Base-by-base conservation (phyloP, 2,888 invertebrate species). In the Tineola bisselliella region DNA sequence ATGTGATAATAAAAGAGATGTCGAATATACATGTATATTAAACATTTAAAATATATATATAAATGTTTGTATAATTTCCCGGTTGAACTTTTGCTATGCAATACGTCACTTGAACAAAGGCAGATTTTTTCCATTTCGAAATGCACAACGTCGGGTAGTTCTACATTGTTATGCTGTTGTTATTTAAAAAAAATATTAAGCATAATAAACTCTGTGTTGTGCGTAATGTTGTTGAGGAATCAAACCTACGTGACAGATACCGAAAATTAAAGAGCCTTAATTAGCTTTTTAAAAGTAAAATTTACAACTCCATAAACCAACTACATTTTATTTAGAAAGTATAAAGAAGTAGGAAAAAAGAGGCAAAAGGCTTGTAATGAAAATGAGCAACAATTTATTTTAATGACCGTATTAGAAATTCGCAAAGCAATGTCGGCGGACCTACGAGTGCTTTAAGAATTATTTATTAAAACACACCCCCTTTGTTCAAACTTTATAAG, bases 341-440 rank as follows among this genome's bases (percentile, higher is more conserved):
- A 15, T 13, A 48, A 13, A 5, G 15, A 17, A 17, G n/a, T 13
- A 17, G 17, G 15, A 48, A 13, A 48, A 48, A 48, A 3, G 13
- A 43, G 8, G 48, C 5, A n/a, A 10, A 48, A 48, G 48, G 48
- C 17, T 15, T 48, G 48, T 48, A 48, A 48, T 48, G 6, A 48
- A 48, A 48, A 48, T 15, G 43, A 15, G n/a, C 17, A 48, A 48
- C 48, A 15, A 48, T 48, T 48, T 48, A 48, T 15, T 48, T 48
- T 48, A 48, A 48, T 48, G 48, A 17, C 48, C 48, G 15, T 48
- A 48, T 48, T 48, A 15, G 15, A 48, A 48, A 48, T 48, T 48
- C 48, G 48, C 48, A 48, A 48, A 48, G 48, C 48, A 48, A 48
- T 17, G 48, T 17, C 48, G 48, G n/a, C 43, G 43, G 48, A 48